Evolutionary conservation across 2,797 vertebrate species (phyloP).

Genomic region (Spondyliosoma cantharus): DNA sequence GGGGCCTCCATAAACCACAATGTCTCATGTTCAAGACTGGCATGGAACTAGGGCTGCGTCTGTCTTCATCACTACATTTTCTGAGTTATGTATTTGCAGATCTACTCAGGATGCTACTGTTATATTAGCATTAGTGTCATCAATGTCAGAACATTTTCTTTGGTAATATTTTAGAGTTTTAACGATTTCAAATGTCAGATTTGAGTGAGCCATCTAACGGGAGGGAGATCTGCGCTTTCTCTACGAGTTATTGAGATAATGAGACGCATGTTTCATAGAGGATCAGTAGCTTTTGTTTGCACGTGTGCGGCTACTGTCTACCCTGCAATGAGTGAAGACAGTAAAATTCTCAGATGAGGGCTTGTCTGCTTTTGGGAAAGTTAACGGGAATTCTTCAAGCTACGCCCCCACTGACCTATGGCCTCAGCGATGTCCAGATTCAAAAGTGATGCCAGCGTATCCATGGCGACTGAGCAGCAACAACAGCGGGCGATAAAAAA

Average conservation of each 20-base stretch:
- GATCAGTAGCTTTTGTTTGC: background rate
- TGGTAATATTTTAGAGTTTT: background rate
- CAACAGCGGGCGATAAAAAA: conserved; percentile 22
- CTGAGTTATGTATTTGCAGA: too few species aligned
- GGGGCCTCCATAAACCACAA: too few species aligned
- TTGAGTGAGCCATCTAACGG: background rate
- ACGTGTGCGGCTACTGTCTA: background rate
- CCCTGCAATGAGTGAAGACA: conserved; percentile 6
- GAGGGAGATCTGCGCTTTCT: background rate
- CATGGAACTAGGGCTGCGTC: background rate
- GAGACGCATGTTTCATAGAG: background rate
- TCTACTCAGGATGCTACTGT: background rate
- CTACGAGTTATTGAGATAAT: background rate
- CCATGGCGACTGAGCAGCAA: conserved; percentile 33
- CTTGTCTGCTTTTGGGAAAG: conserved; percentile 43
- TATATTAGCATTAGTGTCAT: background rate
- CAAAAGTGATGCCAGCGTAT: conserved; percentile 27
- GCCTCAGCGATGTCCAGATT: conserved; percentile 29
- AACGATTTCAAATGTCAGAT: background rate
- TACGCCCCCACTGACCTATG: conserved; percentile 2
- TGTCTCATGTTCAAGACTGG: too few species aligned
- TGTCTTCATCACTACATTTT: background rate
- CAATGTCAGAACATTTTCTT: background rate
- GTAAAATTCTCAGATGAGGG: conserved; percentile 37
- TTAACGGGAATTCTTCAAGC: conserved; percentile 29